Base-by-base conservation (phyloP, 2,888 invertebrate genomes). In the Cetonia aurata region DNA sequence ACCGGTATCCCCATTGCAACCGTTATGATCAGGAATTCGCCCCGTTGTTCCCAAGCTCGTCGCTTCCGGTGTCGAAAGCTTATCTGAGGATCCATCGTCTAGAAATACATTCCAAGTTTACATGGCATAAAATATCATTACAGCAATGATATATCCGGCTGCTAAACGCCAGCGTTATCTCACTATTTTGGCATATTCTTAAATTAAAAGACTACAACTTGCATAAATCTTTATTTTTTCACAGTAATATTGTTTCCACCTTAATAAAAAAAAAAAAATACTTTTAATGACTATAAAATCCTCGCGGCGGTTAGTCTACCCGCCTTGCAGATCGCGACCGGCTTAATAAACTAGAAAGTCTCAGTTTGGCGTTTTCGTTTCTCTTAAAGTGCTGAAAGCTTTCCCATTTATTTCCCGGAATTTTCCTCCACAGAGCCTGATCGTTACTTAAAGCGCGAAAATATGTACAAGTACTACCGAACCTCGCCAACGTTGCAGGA, bases 1-100 rank as follows among this genome's bases (percentile, higher is more conserved):
- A 86, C 85, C 83, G 73, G 79, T 77, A 77, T 85, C 84, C 55
- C 84, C 84, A 76, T 86, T 86, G 62, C 79, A 75, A 75, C 80
- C 75, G 70, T 75, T 74, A 74, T 81, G 78, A 75, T 83, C 80
- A 44, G 82, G 80, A 73, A 82, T 79, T 72, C 78, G 78, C 13
- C 83, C 83, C 6, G 82, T 82, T 6, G 82, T 83, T 52, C 82
- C 83, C 41, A 81, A 78, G 75, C 77, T 79, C 12, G 83, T 83
- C 1, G 83, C 80, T 75, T 83, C 82, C 25, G 82, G 80, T 41
- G 71, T 46, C 19, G 42, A 25, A n/a, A 65, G 15, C 31, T 78
- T 69, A 25, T 77, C 72, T 71, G 77, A 41, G 4, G 79, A 67
- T 74, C 80, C 76, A 74, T 78, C 77, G 72, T 77, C 73, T 82